Base-by-base conservation (phyloP, 2,888 invertebrate species). In the Oegoconia quadripuncta region DNA sequence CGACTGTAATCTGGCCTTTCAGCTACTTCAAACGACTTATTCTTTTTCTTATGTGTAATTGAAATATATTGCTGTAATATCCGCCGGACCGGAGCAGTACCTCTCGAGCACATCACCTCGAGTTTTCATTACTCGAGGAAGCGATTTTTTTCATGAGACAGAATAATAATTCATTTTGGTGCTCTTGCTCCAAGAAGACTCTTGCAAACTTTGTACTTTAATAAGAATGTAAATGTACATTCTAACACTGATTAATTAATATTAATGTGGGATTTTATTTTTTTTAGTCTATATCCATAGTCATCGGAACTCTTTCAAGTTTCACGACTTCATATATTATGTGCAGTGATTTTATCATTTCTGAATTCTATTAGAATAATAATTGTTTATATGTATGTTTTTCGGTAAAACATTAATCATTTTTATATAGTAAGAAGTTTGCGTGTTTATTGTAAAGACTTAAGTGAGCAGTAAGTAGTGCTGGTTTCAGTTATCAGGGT, bases 1-100 rank as follows among this genome's bases (percentile, higher is more conserved):
- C 70, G 77, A 73, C 79, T 79, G 81, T 80, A 83, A 86, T 83
- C 82, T 83, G 80, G 75, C 79, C 77, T 81, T 76, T 82, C 82
- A 80, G 83, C 83, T 80, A 82, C 84, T 84, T 81, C 77, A 82
- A 81, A 83, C 77, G 82, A 83, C 84, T 87, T 82, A 84, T 78
- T 83, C 84, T 87, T 86, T 86, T 86, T 86, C 86, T 84, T 82
- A 82, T 78, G 76, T 84, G 86, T 87, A 87, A 87, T 87, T 87
- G 86, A 87, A 84, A 87, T 87, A 84, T 84, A 87, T 87, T 87
- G 83, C 83, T 76, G 78, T 83, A 86, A 86, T 87, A 86, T 86
- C 83, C 83, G 76, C 64, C 72, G 80, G 82, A 76, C 84, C 74
- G 70, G 75, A 74, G 76, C 35, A 71, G 67, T 66, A 65, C 76